phyloP scores from a whole-genome alignment of 2,113 vertebrate species.

The Nansenia antarctica region DNA sequence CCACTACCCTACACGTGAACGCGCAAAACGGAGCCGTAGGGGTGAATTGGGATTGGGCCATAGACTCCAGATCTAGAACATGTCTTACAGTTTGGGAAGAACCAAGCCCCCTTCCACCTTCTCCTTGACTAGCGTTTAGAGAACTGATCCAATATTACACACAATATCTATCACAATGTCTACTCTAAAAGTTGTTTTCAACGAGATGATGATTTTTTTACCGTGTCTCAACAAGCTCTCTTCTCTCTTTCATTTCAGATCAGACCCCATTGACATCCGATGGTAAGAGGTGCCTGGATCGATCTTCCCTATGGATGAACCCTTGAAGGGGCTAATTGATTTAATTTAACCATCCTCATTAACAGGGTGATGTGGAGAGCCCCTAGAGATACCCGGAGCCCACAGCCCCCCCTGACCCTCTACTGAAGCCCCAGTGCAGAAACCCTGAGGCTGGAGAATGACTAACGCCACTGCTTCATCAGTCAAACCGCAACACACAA shows the following conservation, averaged over 20 bases:
- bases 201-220: neutral
- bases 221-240: neutral
- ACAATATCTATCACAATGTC: neutral
- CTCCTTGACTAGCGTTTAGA: neutral
- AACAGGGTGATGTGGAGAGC: slow-evolving; percentile 26
- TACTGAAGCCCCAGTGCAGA: neutral
- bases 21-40: no score
- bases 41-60: no score
- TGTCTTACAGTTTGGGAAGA: neutral
- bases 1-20: no score
- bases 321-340: slow-evolving; percentile 20
- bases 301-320: slow-evolving; percentile 33
- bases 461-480: neutral
- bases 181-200: neutral
- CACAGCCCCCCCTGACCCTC: slow-evolving; percentile 11
- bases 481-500: slow-evolving; percentile 8
- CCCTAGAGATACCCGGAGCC: neutral
- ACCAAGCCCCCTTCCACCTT: neutral
- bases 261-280: slow-evolving; percentile 14
- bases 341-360: slow-evolving; percentile 25
- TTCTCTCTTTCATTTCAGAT: slow-evolving; percentile 35
- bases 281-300: slow-evolving; percentile 25
- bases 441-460: slow-evolving; percentile 31
- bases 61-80: no score
- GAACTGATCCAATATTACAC: neutral